Evolutionary conservation across 2,888 invertebrate species (phyloP).

Genomic region (Polymixis flavicincta): DNA sequence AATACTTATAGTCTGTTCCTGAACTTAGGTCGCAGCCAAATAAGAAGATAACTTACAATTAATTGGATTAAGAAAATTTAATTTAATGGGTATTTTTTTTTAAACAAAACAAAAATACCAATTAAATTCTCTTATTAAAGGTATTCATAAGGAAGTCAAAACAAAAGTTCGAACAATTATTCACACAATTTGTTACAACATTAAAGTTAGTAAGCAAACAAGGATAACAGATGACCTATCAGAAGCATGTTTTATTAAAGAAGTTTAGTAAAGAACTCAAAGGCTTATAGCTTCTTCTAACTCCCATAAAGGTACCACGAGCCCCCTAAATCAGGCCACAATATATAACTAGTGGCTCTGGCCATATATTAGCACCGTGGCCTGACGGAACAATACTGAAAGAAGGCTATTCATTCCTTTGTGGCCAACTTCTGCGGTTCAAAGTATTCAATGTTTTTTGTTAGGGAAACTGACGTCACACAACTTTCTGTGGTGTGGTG

Average conservation of each 20-base stretch:
- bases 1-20: neutral
- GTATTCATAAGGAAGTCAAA: neutral
- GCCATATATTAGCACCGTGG: constrained; percentile 58
- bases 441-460: constrained; percentile 65
- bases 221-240: constrained; percentile 8
- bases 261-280: constrained; percentile 42
- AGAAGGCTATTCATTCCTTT: constrained; percentile 65
- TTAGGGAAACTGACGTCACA: constrained; percentile 60
- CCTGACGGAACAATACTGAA: constrained; percentile 61
- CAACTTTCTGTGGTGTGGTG: constrained; percentile 60
- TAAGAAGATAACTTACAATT: neutral
- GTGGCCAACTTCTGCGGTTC: constrained; percentile 62
- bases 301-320: constrained; percentile 43
- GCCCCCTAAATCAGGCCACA: constrained; percentile 53
- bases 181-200: neutral
- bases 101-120: no score
- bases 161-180: neutral
- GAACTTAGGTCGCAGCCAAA: neutral
- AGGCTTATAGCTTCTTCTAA: constrained; percentile 37
- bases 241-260: constrained; percentile 24
- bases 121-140: no score
- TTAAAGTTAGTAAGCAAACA: constrained; percentile 13
- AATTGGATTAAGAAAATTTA: neutral
- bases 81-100: neutral
- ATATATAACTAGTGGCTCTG: constrained; percentile 40